phyloP scores from a whole-genome alignment of 2,113 vertebrate genomes.

The Columbina picui region DNA sequence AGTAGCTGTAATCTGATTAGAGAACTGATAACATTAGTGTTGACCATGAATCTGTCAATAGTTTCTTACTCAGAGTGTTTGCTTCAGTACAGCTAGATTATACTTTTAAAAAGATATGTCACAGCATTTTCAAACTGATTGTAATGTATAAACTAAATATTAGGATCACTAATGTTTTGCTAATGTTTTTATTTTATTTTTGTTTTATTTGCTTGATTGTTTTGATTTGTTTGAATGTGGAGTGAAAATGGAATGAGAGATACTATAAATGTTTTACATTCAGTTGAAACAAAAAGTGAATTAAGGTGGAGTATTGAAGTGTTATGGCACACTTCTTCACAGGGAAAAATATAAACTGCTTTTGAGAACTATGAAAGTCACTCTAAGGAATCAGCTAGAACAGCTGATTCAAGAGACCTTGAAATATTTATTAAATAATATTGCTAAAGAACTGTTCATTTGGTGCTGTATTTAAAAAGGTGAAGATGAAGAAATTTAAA shows the following conservation, averaged over 20 bases:
- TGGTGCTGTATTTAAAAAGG: not conserved
- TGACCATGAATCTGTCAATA: not conserved
- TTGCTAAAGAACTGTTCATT: not conserved
- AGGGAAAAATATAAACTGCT: not conserved
- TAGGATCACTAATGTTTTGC: not conserved
- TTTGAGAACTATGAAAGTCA: not conserved
- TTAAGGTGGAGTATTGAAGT: not conserved
- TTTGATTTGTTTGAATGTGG: not conserved
- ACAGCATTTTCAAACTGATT: not conserved
- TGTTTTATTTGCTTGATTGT: not conserved
- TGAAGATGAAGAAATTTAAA: not conserved
- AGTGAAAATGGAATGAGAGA: not conserved
- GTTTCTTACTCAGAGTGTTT: not conserved
- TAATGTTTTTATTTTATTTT: not conserved
- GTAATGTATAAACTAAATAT: not conserved
- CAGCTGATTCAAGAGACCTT: not conserved
- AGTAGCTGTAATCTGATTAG: constrained; percentile 22
- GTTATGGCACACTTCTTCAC: not conserved
- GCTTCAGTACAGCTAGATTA: not conserved
- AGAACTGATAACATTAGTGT: not conserved
- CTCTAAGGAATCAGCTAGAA: not conserved
- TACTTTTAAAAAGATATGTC: constrained; percentile 1
- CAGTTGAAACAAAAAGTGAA: not conserved
- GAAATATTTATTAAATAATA: not conserved
- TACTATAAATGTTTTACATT: not conserved